Evolutionary conservation across 2,113 vertebrate genomes (phyloP), one percentile per base, ranked within the genome.

Genomic region (Pseudorectes ferrugineus): DNA sequence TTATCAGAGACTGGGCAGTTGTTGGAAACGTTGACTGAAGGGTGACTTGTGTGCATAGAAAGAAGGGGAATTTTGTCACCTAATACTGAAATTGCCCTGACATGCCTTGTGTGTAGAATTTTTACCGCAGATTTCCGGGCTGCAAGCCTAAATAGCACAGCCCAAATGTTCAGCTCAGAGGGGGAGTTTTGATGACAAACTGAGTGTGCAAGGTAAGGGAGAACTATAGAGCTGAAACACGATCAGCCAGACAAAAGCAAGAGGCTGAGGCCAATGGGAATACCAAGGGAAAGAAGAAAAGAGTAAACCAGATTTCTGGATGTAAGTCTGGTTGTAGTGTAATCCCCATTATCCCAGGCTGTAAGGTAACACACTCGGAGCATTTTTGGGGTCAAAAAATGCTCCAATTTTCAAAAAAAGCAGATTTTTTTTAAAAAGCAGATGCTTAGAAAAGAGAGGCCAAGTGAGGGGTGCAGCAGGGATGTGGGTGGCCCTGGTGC

Each of bases 81-180:
- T 90, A 61, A 90, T 93, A 85, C 23, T 80, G 81, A 94, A 94
- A 95, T 94, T 82, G 12, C 74, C 61, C 61, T 88, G 52, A 85
- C 77, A 35, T 5, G 31, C 28, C 42, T 61, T 24, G 28, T 52
- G 38, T 72, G 62, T 79, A 67, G 36, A 82, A 57, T 59, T 91
- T 91, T 85, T 72, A 81, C 74, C 22, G 5, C 73, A 67, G 38
- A 18, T 5, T 88, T 89, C 92, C 1, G 1, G 67, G 23, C 57
- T 76, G 28, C n/a, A 48, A 63, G 35, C 45, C 42, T 67, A 55
- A 95, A 71, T 43, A 85, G 33, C 85, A 62, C 84, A 94, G 51
- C 68, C 48, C 89, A 81, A n/a, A 51, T 1, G 5, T 89, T 85
- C n/a, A n/a, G 45, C 52, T 85, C 42, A 58, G 57, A 71, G 17